These are phyloP conservation scores for Suricata suricatta DNA, from an alignment of 2,113 vertebrate genomes.

Conservation along the genomic window DNA sequence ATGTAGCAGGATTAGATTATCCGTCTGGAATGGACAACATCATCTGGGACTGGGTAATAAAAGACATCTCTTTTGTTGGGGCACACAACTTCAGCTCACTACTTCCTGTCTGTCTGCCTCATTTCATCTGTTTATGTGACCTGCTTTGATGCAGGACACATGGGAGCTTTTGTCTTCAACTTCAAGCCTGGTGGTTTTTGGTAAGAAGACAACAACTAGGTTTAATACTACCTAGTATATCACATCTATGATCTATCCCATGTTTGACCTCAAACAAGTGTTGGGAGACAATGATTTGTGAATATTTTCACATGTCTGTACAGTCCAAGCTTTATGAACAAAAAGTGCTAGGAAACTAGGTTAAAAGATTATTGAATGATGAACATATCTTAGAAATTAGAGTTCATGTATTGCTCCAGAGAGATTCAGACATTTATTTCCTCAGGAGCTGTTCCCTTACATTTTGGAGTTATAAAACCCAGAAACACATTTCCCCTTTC, in stretches of 20 bases:
- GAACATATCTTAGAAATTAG: not conserved
- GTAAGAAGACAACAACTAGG: not conserved
- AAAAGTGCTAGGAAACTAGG: not conserved
- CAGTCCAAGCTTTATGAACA: not conserved
- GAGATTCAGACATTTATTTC: not conserved
- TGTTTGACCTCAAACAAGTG: not conserved
- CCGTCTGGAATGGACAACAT: not conserved
- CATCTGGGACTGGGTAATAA: not conserved
- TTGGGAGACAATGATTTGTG: not conserved
- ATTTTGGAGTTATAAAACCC: not conserved
- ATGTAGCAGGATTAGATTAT: not conserved
- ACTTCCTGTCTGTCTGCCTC: not conserved
- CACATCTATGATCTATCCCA: not conserved
- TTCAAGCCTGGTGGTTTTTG: not conserved
- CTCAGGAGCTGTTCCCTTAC: not conserved
- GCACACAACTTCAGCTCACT: not conserved
- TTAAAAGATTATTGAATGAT: not conserved
- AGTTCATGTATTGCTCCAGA: not conserved
- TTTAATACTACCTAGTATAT: not conserved
- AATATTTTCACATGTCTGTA: not conserved
- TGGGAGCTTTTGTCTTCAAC: not conserved
- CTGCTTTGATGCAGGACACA: not conserved
- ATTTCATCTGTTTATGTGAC: not conserved
- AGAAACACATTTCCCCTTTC: not conserved
- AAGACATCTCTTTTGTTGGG: no score